A percentile compares a stretch with the other conserved stretches of the same genome.
Conservation (phyloP, 2,113 vertebrate species). For the Cyphomyrus discorhynchus region DNA sequence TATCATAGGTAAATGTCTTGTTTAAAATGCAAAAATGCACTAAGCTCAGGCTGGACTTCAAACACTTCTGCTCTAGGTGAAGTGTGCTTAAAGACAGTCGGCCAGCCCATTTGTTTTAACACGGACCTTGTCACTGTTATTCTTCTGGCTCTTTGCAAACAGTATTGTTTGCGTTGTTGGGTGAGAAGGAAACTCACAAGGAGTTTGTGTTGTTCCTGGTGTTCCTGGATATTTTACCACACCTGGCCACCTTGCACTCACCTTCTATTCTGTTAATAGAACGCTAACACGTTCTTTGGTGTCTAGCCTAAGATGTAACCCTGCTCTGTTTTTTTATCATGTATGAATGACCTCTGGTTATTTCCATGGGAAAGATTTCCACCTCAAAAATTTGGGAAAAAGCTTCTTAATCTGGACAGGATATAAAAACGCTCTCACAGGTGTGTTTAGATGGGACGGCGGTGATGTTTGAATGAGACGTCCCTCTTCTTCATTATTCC, state of each 20-base stretch:
- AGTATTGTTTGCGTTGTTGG: background rate
- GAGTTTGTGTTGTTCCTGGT: background rate
- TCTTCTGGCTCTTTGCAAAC: background rate
- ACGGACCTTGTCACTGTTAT: too few relatives aligned
- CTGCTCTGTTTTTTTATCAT: background rate
- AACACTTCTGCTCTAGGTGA: background rate
- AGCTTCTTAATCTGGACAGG: background rate
- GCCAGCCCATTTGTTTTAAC: background rate
- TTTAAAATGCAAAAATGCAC: background rate
- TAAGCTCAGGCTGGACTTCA: background rate
- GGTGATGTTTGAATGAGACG: background rate
- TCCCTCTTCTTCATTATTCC: slow-evolving; percentile 9
- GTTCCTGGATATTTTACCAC: background rate
- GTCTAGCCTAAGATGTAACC: background rate
- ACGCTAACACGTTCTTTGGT: background rate
- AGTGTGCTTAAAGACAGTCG: background rate
- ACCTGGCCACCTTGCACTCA: background rate
- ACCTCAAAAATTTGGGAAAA: background rate
- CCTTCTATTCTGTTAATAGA: background rate
- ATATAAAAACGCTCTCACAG: background rate
- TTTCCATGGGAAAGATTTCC: background rate
- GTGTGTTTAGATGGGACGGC: background rate
- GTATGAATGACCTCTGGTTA: background rate
- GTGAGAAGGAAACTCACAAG: background rate
- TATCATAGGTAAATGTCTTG: slow-evolving; percentile 4